Conservation (phyloP, 2,113 vertebrate genomes). For the Eublepharis macularius region DNA sequence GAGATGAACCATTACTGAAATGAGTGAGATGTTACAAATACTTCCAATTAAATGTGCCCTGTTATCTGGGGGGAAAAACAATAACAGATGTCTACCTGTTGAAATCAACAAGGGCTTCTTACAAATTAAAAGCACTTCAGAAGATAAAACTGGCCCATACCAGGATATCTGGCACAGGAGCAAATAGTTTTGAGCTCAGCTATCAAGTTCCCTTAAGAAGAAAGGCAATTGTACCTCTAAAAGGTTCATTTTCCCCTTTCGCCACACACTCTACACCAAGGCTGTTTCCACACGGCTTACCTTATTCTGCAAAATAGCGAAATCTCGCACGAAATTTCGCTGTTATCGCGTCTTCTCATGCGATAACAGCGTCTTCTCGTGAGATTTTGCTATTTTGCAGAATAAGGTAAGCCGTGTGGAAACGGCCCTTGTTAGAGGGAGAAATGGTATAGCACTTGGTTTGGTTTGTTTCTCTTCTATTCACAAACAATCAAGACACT, state of each 20-base stretch:
- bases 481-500: no score
- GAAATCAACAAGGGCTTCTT: not conserved
- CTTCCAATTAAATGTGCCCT: not conserved
- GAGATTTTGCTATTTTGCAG: no score
- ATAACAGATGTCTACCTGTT: not conserved
- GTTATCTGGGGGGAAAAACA: not conserved
- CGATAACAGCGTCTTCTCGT: no score
- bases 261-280: not conserved
- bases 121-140: not conserved
- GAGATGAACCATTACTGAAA: not conserved
- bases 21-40: not conserved
- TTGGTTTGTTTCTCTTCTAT: no score
- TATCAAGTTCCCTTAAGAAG: not conserved
- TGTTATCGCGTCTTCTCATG: no score
- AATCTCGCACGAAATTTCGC: no score
- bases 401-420: no score
- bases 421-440: no score
- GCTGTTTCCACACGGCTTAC: no score
- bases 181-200: not conserved
- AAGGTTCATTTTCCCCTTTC: not conserved
- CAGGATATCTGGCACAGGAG: not conserved
- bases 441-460: no score
- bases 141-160: not conserved
- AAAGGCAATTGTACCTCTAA: not conserved
- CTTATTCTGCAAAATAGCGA: no score